These are phyloP conservation scores for Hirtodrosophila cameraria DNA, from an alignment of 2,888 invertebrate genomes.

Conservation along the genomic window DNA sequence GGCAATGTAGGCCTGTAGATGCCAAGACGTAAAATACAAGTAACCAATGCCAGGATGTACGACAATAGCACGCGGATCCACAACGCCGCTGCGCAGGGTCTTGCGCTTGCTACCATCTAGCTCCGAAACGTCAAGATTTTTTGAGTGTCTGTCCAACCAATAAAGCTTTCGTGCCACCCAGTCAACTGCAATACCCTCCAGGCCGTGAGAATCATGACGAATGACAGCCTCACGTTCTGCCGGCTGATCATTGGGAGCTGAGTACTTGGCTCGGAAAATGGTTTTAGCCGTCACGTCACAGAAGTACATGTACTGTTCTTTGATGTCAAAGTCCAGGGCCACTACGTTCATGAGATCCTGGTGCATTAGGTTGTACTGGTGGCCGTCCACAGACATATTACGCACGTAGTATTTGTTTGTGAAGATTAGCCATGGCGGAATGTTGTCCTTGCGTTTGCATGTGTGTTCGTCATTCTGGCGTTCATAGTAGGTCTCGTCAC, in stretches of 20 bases:
- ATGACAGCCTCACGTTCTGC: slow-evolving; percentile 91
- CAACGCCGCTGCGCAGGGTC: slow-evolving; percentile 94
- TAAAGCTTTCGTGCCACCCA: slow-evolving; percentile 98
- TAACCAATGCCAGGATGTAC: slow-evolving; percentile 97
- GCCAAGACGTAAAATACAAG: slow-evolving; percentile 98
- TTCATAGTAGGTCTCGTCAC: slow-evolving; percentile 95
- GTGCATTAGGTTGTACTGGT: slow-evolving; percentile 92
- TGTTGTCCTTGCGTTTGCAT: slow-evolving; percentile 94
- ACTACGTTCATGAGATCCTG: slow-evolving; percentile 98
- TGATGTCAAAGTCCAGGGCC: slow-evolving; percentile 96
- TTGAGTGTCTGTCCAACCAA: slow-evolving; percentile 97
- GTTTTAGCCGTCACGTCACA: slow-evolving; percentile 98
- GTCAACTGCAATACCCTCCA: slow-evolving; percentile 98
- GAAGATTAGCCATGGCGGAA: slow-evolving; percentile 94
- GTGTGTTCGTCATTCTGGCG: slow-evolving; percentile 93
- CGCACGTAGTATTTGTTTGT: slow-evolving; percentile 99
- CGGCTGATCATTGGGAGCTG: slow-evolving; percentile 85
- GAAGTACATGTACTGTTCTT: slow-evolving; percentile 94
- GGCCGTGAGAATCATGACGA: slow-evolving; percentile 95
- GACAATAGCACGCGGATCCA: slow-evolving; percentile 96
- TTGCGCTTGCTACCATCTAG: slow-evolving; percentile 95
- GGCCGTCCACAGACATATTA: slow-evolving; percentile 96
- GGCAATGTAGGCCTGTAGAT: slow-evolving; percentile 96
- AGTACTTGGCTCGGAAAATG: slow-evolving; percentile 91
- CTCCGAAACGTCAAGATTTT: slow-evolving; percentile 97